Percentiles rank a stretch among this genome's conserved stretches.
phyloP scores from a whole-genome alignment of 2,113 vertebrate species.

The Himantopus leucocephalus region DNA sequence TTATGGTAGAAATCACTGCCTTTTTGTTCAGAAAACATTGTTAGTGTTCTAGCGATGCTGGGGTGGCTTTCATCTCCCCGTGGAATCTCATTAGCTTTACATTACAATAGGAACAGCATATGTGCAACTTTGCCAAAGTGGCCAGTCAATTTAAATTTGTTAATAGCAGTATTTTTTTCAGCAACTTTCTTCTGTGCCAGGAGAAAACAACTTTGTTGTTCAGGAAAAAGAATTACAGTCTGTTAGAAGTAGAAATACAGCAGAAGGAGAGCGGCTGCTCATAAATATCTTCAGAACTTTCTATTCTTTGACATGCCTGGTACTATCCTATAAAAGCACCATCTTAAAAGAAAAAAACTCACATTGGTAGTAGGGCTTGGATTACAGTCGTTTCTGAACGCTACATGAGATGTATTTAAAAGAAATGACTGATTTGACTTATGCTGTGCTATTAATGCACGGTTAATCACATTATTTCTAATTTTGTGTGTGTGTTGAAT shows the following conservation, averaged over 20 bases:
- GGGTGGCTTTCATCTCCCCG: slow-evolving; percentile 70
- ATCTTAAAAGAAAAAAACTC: neutral
- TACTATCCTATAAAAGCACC: neutral
- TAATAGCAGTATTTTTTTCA: slow-evolving; percentile 64
- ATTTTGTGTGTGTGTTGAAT: neutral
- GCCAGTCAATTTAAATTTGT: slow-evolving; percentile 78
- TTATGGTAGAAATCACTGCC: neutral
- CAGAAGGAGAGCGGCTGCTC: slow-evolving; percentile 20
- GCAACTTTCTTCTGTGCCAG: slow-evolving; percentile 54
- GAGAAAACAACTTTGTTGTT: slow-evolving; percentile 66
- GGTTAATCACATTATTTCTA: neutral
- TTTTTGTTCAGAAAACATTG: slow-evolving; percentile 33
- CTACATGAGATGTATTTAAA: neutral
- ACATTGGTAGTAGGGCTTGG: neutral
- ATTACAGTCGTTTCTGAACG: neutral
- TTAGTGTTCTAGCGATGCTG: slow-evolving; percentile 62
- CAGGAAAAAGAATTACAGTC: neutral
- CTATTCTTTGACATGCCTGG: neutral
- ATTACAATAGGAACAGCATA: slow-evolving; percentile 74
- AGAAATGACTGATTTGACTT: neutral
- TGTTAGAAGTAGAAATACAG: slow-evolving; percentile 38
- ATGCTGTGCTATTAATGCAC: neutral
- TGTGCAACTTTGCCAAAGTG: slow-evolving; percentile 58
- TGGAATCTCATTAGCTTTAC: slow-evolving; percentile 80
- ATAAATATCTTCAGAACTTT: slow-evolving; percentile 11